Percentiles rank a stretch among this genome's conserved stretches.
phyloP scores from a whole-genome alignment of 2,797 vertebrate genomes.

The Neostethus bicornis region DNA sequence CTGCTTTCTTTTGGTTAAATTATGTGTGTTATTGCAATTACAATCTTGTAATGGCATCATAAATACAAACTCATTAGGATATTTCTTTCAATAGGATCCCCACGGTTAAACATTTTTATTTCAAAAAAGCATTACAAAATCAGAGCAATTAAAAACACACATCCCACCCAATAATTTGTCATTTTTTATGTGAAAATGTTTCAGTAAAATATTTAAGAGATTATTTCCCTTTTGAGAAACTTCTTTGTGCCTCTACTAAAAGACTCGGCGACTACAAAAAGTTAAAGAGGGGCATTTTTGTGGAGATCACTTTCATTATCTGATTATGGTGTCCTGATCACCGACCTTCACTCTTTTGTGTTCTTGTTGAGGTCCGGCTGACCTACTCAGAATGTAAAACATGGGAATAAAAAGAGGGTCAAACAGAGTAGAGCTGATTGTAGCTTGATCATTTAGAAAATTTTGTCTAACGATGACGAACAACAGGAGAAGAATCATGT shows the following conservation, averaged over 20 bases:
- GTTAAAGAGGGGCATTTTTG: constrained; percentile 42
- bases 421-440: background rate
- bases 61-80: background rate
- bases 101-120: background rate
- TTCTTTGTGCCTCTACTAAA: constrained; percentile 18
- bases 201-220: too few relatives aligned
- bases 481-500: background rate
- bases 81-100: background rate
- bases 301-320: constrained; percentile 30
- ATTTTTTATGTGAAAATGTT: too few relatives aligned
- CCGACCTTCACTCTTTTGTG: constrained; percentile 24
- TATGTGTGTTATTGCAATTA: background rate
- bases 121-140: background rate
- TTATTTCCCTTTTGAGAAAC: constrained; percentile 2
- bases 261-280: background rate
- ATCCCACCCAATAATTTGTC: too few relatives aligned
- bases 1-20: background rate
- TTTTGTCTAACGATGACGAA: constrained; percentile 7
- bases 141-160: background rate
- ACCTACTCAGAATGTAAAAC: constrained; percentile 22
- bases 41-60: background rate
- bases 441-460: background rate
- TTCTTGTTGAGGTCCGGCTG: constrained; percentile 23
- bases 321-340: constrained; percentile 40
- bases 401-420: background rate